Conservation (phyloP, 1,140 invertebrate genomes). For the Listronotus bonariensis region DNA sequence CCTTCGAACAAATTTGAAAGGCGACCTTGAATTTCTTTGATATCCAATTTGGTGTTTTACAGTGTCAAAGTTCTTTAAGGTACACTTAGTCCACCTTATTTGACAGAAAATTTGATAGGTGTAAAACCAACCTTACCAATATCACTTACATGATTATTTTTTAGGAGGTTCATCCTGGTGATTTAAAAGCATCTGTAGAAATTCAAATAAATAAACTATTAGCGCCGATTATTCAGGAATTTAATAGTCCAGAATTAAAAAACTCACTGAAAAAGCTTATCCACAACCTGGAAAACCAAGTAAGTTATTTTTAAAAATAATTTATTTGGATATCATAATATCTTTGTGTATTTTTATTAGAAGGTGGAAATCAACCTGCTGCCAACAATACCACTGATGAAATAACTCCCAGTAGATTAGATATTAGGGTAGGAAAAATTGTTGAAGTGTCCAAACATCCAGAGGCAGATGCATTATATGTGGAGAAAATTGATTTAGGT, state of each 20-base stretch:
- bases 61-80: no score
- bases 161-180: slow-evolving; percentile 84
- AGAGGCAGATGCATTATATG: slow-evolving; percentile 93
- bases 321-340: neutral
- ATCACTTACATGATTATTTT: no score
- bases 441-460: slow-evolving; percentile 90
- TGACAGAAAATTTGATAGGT: no score
- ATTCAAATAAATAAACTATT: slow-evolving; percentile 85
- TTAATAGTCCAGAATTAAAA: slow-evolving; percentile 77
- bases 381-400: slow-evolving; percentile 60
- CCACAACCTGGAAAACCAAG: slow-evolving; percentile 69
- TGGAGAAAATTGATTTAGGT: slow-evolving; percentile 85
- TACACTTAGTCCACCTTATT: no score
- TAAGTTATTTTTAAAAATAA: slow-evolving; percentile 42
- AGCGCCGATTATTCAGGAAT: slow-evolving; percentile 88
- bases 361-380: slow-evolving; percentile 43
- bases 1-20: no score
- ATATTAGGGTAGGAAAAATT: slow-evolving; percentile 93
- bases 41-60: no score
- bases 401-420: slow-evolving; percentile 73
- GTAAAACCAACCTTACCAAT: no score
- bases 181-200: slow-evolving; percentile 87
- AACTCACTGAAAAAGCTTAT: slow-evolving; percentile 76
- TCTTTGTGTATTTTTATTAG: slow-evolving; percentile 17
- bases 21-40: no score